A percentile compares a stretch with the other conserved stretches of the same genome.
These are phyloP conservation scores for Electrophaes corylata DNA, from an alignment of 2,888 invertebrate genomes.

Conservation along the genomic window DNA sequence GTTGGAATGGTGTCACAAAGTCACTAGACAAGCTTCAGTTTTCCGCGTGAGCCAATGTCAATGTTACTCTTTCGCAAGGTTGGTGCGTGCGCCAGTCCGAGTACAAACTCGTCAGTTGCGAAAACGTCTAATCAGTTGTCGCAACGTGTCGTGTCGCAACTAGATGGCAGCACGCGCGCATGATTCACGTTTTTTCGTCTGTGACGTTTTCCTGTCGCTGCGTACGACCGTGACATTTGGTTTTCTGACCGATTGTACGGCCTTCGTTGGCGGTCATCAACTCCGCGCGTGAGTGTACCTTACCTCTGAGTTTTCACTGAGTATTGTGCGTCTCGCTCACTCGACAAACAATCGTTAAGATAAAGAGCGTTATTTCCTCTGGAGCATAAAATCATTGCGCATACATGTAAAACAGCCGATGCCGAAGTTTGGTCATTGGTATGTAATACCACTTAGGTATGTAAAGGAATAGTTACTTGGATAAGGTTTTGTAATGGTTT, in stretches of 20 bases:
- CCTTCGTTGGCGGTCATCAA: conserved; percentile 82
- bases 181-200: conserved; percentile 78
- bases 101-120: conserved; percentile 48
- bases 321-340: conserved; percentile 50
- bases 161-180: conserved; percentile 49
- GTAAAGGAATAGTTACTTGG: conserved; percentile 46
- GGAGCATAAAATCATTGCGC: conserved; percentile 43
- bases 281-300: conserved; percentile 70
- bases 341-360: conserved; percentile 49
- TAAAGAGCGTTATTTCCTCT: conserved; percentile 51
- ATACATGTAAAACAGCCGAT: conserved; percentile 49
- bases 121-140: conserved; percentile 47
- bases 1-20: conserved; percentile 38
- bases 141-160: conserved; percentile 21
- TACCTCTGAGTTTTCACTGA: conserved; percentile 61
- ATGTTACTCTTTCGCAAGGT: conserved; percentile 72
- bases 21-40: conserved; percentile 61
- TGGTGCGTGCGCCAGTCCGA: conserved; percentile 49
- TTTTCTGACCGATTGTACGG: conserved; percentile 82
- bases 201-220: conserved; percentile 76
- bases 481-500: conserved; percentile 26
- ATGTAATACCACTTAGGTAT: conserved; percentile 42
- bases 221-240: conserved; percentile 81
- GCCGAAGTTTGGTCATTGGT: conserved; percentile 49
- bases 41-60: conserved; percentile 77